Evolutionary conservation across 1,140 invertebrate genomes (phyloP).

Genomic region (Thereuonema tuberculata): DNA sequence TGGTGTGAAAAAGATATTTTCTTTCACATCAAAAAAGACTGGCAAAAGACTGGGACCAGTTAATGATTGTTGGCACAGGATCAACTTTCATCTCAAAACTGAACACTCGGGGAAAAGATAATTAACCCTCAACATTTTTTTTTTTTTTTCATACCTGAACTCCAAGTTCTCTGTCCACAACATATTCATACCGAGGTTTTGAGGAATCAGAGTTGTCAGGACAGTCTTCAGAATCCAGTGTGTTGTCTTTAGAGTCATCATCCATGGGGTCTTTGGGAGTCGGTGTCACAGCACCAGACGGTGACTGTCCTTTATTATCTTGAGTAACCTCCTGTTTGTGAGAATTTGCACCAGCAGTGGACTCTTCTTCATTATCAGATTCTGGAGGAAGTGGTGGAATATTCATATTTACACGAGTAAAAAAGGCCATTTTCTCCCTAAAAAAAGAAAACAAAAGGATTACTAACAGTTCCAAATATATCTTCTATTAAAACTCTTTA

Average conservation of each 20-base stretch:
- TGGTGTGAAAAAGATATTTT: too few species aligned
- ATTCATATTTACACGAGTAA: slow-evolving; percentile 60
- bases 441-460: slow-evolving; percentile 9
- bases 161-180: slow-evolving; percentile 19
- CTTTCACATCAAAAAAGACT: too few species aligned
- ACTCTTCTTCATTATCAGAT: background rate
- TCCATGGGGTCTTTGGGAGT: background rate
- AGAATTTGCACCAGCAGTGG: background rate
- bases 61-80: too few species aligned
- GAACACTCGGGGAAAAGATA: too few species aligned
- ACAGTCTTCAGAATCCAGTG: slow-evolving; percentile 1
- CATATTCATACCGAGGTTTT: slow-evolving; percentile 17
- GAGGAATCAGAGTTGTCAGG: background rate
- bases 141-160: slow-evolving; percentile 17
- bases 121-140: background rate
- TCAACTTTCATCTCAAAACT: too few species aligned
- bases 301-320: background rate
- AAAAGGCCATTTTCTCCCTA: slow-evolving; percentile 93
- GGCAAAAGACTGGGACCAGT: too few species aligned
- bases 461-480: background rate
- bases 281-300: background rate
- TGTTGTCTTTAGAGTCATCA: slow-evolving; percentile 1
- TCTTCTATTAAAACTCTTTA: too few species aligned
- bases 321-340: background rate
- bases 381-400: slow-evolving; percentile 61